These are phyloP conservation scores for Pseudomyrmex sp. DNA, from an alignment of 1,140 invertebrate species.

Conservation along the genomic window DNA sequence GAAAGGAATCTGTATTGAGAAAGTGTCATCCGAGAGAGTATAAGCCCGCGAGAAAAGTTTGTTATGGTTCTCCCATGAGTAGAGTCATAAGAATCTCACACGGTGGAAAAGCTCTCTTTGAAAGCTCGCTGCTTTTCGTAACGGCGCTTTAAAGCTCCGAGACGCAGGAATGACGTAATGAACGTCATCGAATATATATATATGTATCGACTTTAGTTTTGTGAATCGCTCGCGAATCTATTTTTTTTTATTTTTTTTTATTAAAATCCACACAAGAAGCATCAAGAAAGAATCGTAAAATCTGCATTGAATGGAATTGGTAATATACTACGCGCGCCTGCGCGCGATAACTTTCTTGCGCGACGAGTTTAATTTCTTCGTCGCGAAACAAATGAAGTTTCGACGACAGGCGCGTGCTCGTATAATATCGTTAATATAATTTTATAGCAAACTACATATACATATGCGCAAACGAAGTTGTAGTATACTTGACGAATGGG, in stretches of 20 bases:
- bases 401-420: constrained; percentile 7
- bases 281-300: no score
- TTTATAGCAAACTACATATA: neutral
- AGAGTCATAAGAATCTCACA: constrained; percentile 58
- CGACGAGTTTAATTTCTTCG: constrained; percentile 47
- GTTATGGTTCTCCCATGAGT: constrained; percentile 32
- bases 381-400: constrained; percentile 42
- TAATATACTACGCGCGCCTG: no score
- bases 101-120: constrained; percentile 39
- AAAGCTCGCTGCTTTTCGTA: constrained; percentile 35
- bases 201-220: neutral
- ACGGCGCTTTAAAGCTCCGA: constrained; percentile 7
- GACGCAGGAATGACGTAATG: constrained; percentile 11
- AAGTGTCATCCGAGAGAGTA: constrained; percentile 37
- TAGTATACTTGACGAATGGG: constrained; percentile 45
- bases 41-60: constrained; percentile 48
- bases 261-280: neutral
- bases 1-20: constrained; percentile 57
- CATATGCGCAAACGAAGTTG: constrained; percentile 33
- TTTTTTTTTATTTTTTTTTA: neutral
- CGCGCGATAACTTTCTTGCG: neutral
- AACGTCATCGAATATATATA: neutral
- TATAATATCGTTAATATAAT: constrained; percentile 57
- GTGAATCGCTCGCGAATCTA: neutral
- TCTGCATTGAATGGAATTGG: neutral